Base-by-base conservation (phyloP, 1,140 invertebrate genomes). In the Halotydeus destructor region DNA sequence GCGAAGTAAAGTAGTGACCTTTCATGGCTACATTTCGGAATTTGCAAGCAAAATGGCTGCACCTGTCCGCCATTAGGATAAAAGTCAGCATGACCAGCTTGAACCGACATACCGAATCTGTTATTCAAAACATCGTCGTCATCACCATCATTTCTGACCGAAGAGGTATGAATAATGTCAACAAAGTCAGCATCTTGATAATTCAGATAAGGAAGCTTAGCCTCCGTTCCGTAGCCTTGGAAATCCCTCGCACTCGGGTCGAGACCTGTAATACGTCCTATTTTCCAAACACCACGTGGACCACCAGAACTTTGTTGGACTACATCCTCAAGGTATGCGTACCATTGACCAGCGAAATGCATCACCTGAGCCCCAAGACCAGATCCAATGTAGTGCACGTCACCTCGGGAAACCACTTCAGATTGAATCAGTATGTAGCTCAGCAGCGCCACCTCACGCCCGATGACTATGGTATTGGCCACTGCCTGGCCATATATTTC, bases 151-250 rank as follows among this genome's bases (percentile, higher is more conserved):
- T n/a, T n/a, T n/a, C n/a, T n/a, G n/a, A n/a, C n/a, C n/a, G n/a
- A n/a, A n/a, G 57, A 50, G 9, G 68, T 69, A 55, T 94, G 86
- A 33, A 93, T 88, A 0, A 88, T 80, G 56, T 93, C 88, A 0
- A 94, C 86, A 56, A 89, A 91, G 30, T 73, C 68, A 0, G 86
- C 86, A 59, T 91, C 85, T 0, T 65, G 69, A n/a, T n/a, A n/a
- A n/a, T n/a, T n/a, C n/a, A n/a, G n/a, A 34, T 74, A 70, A 54
- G 88, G 83, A 32, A 89, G 59, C 1, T 83, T 65, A 0, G 76
- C 80, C 41, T 72, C 66, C 0, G 75, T 69, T 51, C 83, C 78
- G 57, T 84, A 80, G 22, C 75, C 74, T 57, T 49, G 30, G 38
- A 53, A 53, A 16, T 23, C 62, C 0, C 83, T 83, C 5, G 81